Evolutionary conservation across 2,888 invertebrate genomes (phyloP), one percentile per base, ranked within the genome.

Genomic region (Caenorhabditis wallacei): DNA sequence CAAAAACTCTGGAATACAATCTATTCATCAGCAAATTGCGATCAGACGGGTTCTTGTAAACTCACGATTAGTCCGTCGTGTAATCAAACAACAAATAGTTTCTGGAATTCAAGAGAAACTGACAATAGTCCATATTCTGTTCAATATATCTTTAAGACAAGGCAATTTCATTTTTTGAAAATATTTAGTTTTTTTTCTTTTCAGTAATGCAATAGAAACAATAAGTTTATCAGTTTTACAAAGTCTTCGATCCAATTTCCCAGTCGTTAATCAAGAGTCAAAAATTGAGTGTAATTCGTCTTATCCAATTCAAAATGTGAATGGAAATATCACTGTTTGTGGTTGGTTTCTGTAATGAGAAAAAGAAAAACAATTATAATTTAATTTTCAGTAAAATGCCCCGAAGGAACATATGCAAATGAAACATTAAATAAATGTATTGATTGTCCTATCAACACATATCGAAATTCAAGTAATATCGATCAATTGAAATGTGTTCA

Each of bases 361-460:
- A 16, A 57, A 35, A 57, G 13, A 57, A 40, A 11, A 40, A 13
- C 1, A 43, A 24, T 1, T 53, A 37, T 7, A 22, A 24, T 13
- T 40, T 26, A 53, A 24, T 24, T 75, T 74, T 30, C 54, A 80
- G 80, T 75, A 13, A 69, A 43, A 22, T 82, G 82, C 22, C 66
- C 82, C 0, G 68, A 18, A 3, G 82, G 82, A 37, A 82, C 78
- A n/a, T 82, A 26, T 35, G 82, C 82, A n/a, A 46, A 81, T 53
- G 24, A 0, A n/a, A 54, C 37, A 20, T 8, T 26, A 2, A 64
- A 64, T n/a, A 10, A 63, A 53, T 82, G 82, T n/a, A 7, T 20
- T 1, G 61, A 68, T 20, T 82, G 82, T 22, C 61, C 76, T 0
- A 1, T 59, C 0, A 59, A 78, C 18, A 78, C 71, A 0, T 82